These are phyloP conservation scores for Euura saliciscinereae DNA, from an alignment of 1,140 invertebrate genomes.

Conservation along the genomic window DNA sequence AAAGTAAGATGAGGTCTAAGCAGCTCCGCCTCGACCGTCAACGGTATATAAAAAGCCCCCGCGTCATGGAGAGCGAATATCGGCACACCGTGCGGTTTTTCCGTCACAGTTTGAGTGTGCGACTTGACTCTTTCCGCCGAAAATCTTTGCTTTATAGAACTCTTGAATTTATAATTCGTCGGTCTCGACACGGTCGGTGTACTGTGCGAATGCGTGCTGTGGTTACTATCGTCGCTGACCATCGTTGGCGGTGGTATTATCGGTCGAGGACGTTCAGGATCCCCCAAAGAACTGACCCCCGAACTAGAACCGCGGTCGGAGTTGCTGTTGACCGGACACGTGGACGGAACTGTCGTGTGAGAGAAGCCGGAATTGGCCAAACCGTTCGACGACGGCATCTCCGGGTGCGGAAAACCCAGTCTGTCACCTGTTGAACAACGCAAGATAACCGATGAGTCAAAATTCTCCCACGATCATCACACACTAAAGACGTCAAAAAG, in stretches of 20 bases:
- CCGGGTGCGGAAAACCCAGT: slow-evolving; percentile 59
- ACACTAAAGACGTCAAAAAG: neutral
- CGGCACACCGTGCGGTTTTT: slow-evolving; percentile 63
- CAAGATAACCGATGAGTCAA: neutral
- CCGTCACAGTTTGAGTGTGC: slow-evolving; percentile 37
- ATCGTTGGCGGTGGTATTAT: slow-evolving; percentile 42
- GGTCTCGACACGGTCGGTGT: slow-evolving; percentile 48
- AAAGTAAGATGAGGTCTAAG: slow-evolving; percentile 73
- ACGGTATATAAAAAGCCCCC: slow-evolving; percentile 90
- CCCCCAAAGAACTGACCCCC: slow-evolving; percentile 51
- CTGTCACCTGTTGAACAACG: slow-evolving; percentile 55
- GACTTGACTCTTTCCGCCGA: slow-evolving; percentile 57
- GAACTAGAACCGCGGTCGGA: slow-evolving; percentile 54
- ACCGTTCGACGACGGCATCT: slow-evolving; percentile 55
- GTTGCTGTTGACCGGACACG: slow-evolving; percentile 52
- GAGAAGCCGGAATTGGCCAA: slow-evolving; percentile 49
- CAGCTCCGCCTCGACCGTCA: slow-evolving; percentile 82
- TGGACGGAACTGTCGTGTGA: slow-evolving; percentile 48
- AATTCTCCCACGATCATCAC: slow-evolving; percentile 14
- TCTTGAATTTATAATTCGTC: slow-evolving; percentile 89
- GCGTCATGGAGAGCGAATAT: slow-evolving; percentile 83
- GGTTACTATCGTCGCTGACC: slow-evolving; percentile 53
- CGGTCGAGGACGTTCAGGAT: slow-evolving; percentile 44
- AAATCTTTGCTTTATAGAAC: slow-evolving; percentile 90
- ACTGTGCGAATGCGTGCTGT: slow-evolving; percentile 50